Base-by-base conservation (phyloP, 92 coral and sea anemone species). In the Parazoanthus atlanticus region DNA sequence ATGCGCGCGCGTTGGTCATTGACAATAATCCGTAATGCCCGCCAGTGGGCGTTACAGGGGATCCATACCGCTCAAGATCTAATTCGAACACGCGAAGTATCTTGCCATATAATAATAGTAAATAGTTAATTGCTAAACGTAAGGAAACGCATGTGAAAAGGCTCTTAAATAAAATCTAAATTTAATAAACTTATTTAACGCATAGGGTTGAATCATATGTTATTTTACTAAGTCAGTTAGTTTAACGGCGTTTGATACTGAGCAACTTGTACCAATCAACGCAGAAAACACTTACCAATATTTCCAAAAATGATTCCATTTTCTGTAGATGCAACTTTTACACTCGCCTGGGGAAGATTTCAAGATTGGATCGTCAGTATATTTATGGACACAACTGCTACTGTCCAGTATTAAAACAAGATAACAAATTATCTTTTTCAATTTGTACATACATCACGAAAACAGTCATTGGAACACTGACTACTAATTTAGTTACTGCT, bases 221-320 rank as follows among this genome's bases (percentile, higher is more conserved):
- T 78, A 66, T 34, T 9, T 17, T 26, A 31, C 78, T 9, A 8
- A 3, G 26, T 1, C 23, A 82, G 9, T 23, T 25, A 73, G 9
- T 6, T 13, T 15, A 19, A 33, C 23, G 5, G 26, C 13, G 19
- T 25, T 25, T 25, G 75, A 25, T 25, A 74, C 1, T 47, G 12
- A 26, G 61, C 16, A 31, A 77, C 46, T 67, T 8, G 43, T 11
- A 30, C 11, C 28, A 49, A 58, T 6, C 58, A 31, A 49, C 13
- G 29, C 26, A 74, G 31, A 73, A 69, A 34, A 41, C 23, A 32
- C 94, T 88, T 85, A 97, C 99, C 99, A 31, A 97, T 97, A 75
- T 97, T 97, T 81, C 99, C 99, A 74, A 97, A 97, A 74, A 97
- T 97, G 76, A 97, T 97, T 19, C 99, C 99, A 91, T 97, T 97